These are phyloP conservation scores for Laticauda colubrina DNA, from an alignment of 2,113 vertebrate genomes.

Conservation along the genomic window DNA sequence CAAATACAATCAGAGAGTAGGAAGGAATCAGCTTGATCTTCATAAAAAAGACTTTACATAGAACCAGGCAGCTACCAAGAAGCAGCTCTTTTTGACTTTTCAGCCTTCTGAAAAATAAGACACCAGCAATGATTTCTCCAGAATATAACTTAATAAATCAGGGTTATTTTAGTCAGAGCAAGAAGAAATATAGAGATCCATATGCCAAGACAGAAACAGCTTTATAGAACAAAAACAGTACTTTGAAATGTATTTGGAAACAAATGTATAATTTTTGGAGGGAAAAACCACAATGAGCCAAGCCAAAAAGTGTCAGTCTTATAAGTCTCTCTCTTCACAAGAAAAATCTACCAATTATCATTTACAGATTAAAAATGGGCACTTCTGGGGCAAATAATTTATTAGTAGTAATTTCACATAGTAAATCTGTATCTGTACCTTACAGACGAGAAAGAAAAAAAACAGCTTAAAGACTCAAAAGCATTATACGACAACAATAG, in stretches of 20 bases:
- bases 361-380: not conserved
- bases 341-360: not conserved
- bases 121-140: not conserved
- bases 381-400: not conserved
- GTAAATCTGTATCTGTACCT: not conserved
- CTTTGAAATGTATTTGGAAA: not conserved
- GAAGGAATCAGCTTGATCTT: not conserved
- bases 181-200: not conserved
- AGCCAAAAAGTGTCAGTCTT: not conserved
- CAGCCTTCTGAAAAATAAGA: not conserved
- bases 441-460: not conserved
- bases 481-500: not conserved
- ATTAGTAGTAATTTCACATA: not conserved
- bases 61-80: not conserved
- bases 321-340: not conserved
- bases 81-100: not conserved
- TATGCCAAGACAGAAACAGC: not conserved
- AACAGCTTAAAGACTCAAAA: too few relatives aligned
- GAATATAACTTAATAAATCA: not conserved
- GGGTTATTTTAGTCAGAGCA: not conserved
- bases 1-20: not conserved
- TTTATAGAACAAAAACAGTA: not conserved
- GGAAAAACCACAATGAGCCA: not conserved
- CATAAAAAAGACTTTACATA: not conserved
- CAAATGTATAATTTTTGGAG: not conserved